Evolutionary conservation across 2,113 vertebrate genomes (phyloP).

Genomic region (Progne subis): DNA sequence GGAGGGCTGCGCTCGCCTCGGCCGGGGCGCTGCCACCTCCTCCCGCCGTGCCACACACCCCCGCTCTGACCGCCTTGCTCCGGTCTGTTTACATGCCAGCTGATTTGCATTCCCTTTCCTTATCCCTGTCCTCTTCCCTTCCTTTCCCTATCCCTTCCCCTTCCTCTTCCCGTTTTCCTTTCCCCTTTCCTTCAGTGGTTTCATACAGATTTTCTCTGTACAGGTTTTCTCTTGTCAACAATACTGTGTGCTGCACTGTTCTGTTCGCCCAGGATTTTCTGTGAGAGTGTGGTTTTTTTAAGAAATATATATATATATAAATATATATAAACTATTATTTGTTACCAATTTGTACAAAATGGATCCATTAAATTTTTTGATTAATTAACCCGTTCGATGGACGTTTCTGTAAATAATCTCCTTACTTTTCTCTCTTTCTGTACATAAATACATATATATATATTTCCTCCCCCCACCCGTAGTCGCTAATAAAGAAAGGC

Average conservation of each 20-base stretch:
- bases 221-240: conserved; percentile 72
- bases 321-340: conserved; percentile 54
- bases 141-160: background rate
- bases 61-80: background rate
- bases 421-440: background rate
- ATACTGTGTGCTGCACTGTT: conserved; percentile 77
- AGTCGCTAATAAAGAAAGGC: conserved; percentile 23
- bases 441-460: background rate
- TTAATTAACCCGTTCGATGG: conserved; percentile 54
- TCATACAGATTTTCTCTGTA: conserved; percentile 64
- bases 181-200: conserved; percentile 65
- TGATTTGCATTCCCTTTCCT: background rate
- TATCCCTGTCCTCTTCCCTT: background rate
- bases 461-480: background rate
- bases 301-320: background rate
- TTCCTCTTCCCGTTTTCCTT: background rate
- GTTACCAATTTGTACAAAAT: conserved; percentile 81
- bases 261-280: conserved; percentile 51
- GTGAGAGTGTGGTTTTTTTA: background rate
- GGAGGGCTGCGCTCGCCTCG: background rate
- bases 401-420: conserved; percentile 50
- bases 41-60: background rate
- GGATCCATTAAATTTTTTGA: conserved; percentile 64
- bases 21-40: background rate
- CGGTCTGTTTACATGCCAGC: background rate